Percentiles rank a stretch among this genome's conserved stretches.
Conservation (phyloP, 2,797 vertebrate genomes). For the Austrolebias charrua region DNA sequence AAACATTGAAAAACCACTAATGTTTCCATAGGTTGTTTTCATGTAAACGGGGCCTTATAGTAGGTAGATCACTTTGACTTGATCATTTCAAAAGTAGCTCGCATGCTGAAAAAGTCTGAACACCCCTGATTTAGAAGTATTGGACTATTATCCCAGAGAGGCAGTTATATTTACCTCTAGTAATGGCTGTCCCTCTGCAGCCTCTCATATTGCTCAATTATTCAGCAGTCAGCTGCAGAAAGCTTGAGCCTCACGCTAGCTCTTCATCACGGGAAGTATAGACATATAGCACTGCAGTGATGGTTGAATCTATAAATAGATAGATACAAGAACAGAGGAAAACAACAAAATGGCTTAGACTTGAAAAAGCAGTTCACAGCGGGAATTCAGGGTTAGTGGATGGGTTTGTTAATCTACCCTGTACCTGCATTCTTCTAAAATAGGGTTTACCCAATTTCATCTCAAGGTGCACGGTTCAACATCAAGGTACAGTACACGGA, state of each 20-base stretch:
- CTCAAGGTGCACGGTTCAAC: constrained; percentile 21
- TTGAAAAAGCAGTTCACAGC: constrained; percentile 43
- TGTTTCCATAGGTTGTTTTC: too few relatives aligned
- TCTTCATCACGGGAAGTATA: constrained; percentile 47
- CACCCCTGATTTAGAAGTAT: too few relatives aligned
- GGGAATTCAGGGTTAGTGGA: constrained; percentile 27
- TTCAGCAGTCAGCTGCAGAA: constrained; percentile 69
- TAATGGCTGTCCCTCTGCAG: constrained; percentile 73
- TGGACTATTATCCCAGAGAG: constrained; percentile 77
- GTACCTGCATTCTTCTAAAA: constrained; percentile 18
- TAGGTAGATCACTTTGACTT: too few relatives aligned
- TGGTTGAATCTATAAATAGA: constrained; percentile 65
- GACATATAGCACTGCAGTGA: constrained; percentile 53
- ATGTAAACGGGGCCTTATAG: too few relatives aligned
- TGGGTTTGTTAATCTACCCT: constrained; percentile 39
- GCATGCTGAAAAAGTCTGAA: too few relatives aligned
- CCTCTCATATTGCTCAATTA: constrained; percentile 75
- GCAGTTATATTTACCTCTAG: constrained; percentile 82
- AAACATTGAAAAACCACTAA: too few relatives aligned
- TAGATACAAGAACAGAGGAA: constrained; percentile 45
- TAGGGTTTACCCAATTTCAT: constrained; percentile 13
- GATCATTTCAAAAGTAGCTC: too few relatives aligned
- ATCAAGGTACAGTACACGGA: constrained; percentile 19
- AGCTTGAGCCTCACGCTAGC: constrained; percentile 38
- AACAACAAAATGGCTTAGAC: constrained; percentile 31